A percentile compares a stretch with the other conserved stretches of the same genome.
Conservation (phyloP, 2,888 invertebrate species). For the Trypoxylon attenuatum region DNA sequence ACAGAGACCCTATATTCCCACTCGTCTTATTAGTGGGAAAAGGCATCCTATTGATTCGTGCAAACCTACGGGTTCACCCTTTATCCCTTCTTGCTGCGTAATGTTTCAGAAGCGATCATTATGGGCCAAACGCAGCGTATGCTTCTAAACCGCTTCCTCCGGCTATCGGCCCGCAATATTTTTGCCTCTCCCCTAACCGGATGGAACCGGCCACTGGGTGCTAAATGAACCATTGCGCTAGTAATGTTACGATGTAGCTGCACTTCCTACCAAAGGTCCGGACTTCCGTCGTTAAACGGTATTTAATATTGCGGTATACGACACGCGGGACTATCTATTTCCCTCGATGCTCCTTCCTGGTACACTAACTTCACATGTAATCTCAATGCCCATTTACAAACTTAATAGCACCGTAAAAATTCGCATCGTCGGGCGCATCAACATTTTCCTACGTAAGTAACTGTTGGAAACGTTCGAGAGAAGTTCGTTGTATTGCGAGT, state of each 20-base stretch:
- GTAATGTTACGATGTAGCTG: conserved; percentile 43
- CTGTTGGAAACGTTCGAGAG: no score
- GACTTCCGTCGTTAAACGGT: conserved; percentile 49
- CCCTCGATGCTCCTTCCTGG: conserved; percentile 20
- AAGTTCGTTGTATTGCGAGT: no score
- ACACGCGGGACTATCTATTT: conserved; percentile 23
- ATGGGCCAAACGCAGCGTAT: conserved; percentile 34
- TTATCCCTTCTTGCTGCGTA: neutral
- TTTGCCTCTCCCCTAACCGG: conserved; percentile 56
- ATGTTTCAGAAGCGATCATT: conserved; percentile 27
- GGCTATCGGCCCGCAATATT: conserved; percentile 50
- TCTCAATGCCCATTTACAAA: neutral
- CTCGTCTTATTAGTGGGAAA: conserved; percentile 27
- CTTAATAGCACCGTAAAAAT: neutral
- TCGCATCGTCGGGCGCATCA: no score
- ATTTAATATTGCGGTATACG: conserved; percentile 43
- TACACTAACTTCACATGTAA: conserved; percentile 3
- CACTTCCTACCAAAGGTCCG: conserved; percentile 51
- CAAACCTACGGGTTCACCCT: conserved; percentile 19
- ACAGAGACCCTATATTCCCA: neutral
- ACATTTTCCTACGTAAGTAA: no score
- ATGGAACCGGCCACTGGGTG: conserved; percentile 49
- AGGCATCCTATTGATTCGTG: conserved; percentile 30
- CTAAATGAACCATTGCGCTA: conserved; percentile 56
- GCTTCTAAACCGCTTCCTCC: conserved; percentile 37